Evolutionary conservation across 2,113 vertebrate species (phyloP).

Genomic region (Psilopogon haemacephalus): DNA sequence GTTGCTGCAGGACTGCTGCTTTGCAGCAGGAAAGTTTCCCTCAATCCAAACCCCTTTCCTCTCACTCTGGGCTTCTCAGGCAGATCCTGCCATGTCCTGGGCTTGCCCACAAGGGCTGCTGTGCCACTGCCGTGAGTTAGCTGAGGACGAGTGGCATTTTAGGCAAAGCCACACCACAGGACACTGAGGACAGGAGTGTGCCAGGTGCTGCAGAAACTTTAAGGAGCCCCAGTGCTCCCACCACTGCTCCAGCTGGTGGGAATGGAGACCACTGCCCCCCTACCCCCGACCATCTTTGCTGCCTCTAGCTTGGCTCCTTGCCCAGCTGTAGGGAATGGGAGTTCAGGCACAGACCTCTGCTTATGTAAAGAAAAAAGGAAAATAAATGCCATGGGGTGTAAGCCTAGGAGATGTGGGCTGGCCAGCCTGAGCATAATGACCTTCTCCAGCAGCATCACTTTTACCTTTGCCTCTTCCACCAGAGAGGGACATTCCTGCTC

Average conservation of each 20-base stretch:
- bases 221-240: background rate
- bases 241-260: background rate
- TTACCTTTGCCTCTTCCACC: background rate
- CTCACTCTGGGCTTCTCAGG: rapidly evolving
- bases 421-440: background rate
- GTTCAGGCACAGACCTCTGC: background rate
- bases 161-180: background rate
- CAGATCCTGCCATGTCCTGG: background rate
- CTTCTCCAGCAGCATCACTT: background rate
- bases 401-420: background rate
- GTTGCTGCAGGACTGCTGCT: rapidly evolving
- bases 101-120: rapidly evolving
- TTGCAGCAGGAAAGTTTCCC: background rate
- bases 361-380: background rate
- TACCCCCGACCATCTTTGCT: background rate
- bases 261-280: rapidly evolving
- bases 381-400: background rate
- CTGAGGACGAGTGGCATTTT: background rate
- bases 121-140: background rate
- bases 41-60: background rate
- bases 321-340: rapidly evolving
- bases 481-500: background rate
- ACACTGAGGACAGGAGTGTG: background rate
- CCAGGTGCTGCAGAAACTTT: background rate
- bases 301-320: background rate